Evolutionary conservation across 2,888 invertebrate genomes (phyloP), one percentile per base, ranked within the genome.

Genomic region (Pyralis farinalis): DNA sequence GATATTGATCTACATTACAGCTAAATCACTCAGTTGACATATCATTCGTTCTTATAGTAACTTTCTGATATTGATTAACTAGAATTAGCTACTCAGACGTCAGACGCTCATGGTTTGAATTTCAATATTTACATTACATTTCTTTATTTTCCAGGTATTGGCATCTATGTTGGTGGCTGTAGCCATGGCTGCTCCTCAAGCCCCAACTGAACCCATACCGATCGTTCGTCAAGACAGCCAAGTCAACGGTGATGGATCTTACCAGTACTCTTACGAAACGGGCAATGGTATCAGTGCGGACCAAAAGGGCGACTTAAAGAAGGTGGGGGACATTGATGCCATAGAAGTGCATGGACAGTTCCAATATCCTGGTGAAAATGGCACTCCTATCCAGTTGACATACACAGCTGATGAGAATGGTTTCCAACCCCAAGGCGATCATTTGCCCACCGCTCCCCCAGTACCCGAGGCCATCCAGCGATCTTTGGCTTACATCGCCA

Each of bases 381-480:
- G 93, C 12, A 85, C 87, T 28, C 57, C 90, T 51, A 92, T 93
- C 62, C 90, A 91, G 49, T 64, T 94, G 49, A 90, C 91, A 0
- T 94, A 94, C 75, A 84, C 90, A 29, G 93, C 94, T 49, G 94
- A 94, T 53, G 94, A 94, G 67, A 93, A 93, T 54, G 94, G 94
- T 12, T 93, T 90, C 88, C 92, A 93, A 63, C 92, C 93, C 0
- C 89, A 81, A 54, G 91, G 92, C 1, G 90, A 86, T 7, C 92
- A 92, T 56, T 69, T 92, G n/a, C 92, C 92, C 21, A 92, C 91
- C 7, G 90, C 93, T 6, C 94, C 94, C 27, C 94, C 94, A 53
- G 93, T 94, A 43, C 94, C 94, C 12, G 92, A 90, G 41, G 91
- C 92, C 46, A 94, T 94, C 57, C 91, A 93, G 62, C 90, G 91